Evolutionary conservation across 2,113 vertebrate genomes (phyloP), one percentile per base, ranked within the genome.

Genomic region (Pangasianodon gigas): DNA sequence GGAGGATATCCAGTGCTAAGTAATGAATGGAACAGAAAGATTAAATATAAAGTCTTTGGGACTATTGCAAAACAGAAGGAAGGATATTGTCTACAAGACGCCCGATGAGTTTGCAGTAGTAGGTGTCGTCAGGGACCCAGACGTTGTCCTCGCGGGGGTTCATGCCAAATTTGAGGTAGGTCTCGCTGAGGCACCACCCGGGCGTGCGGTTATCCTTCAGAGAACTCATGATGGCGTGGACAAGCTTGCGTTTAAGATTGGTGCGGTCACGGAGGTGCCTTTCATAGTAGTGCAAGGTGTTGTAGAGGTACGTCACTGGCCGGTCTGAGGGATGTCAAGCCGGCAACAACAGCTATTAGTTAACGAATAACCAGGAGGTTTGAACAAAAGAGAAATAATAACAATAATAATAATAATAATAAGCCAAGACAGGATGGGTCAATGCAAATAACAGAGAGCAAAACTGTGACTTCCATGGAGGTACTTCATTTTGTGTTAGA

Each of bases 31-130:
- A 32, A 26, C 60, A 4, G 48, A 4, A 10, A 2, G 48, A 0
- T 71, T 83, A 10, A 19, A 29, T 80, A 51, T 0, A 32, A 6
- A 9, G 2, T 83, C 10, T 37, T 37, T 37, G 18, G 16, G 32
- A 37, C 41, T 13, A 4, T 10, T 56, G 2, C 8, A 56, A 83
- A 83, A 58, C 54, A 21, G 3, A 58, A 58, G 19, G 41, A 97
- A 99, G 97, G 98, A 99, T 99, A 99, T 99, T 99, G 94, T 99
- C 98, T 74, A 99, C 98, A 6, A 99, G 95, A 90, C 98, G 97
- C 80, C 97, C 98, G 92, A 99, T 99, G 84, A 99, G 96, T 92
- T 98, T 99, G 97, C 98, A 99, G 92, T 99, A 99, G 93, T 99
- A 99, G 58, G 97, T 96, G 92, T 99, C 98, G n/a, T 99, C 98